Base-by-base conservation (phyloP, 2,113 vertebrate species). In the Phalacrocorax carbo region DNA sequence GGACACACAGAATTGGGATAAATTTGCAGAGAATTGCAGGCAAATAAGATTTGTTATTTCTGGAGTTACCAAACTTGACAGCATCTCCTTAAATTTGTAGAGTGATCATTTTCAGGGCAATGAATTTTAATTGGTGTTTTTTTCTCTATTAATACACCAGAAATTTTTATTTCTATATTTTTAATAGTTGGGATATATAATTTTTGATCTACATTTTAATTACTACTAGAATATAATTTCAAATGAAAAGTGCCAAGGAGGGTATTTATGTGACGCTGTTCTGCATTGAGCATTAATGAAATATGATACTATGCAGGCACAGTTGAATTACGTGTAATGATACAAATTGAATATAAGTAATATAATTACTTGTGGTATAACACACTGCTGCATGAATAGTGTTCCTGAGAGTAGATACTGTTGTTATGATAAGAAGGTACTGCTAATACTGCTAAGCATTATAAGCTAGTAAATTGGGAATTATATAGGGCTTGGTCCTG, bases 401-500 rank as follows among this genome's bases (percentile, higher is more conserved):
- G 65, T 94, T 95, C 78, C 96, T 96, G 98, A 96, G 94, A 96
- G 94, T 96, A 98, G 98, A 98, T 93, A 96, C 83, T 26, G 7
- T 86, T 86, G 95, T 91, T 96, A 87, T 93, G 94, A 96, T 95
- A 82, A 94, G 96, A 93, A 96, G 89, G 92, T 93, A 88, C 93
- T 62, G 94, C 94, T 97, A 97, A 96, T 76, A 95, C 96, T 96
- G 94, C 87, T 42, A 82, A 96, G 68, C 90, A 95, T 98, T 97
- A 96, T 86, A 94, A 92, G 80, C 83, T 97, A 97, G 97, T 97
- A 97, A 97, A 97, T 96, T 95, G 90, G 61, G 95, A 96, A 96
- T 96, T 95, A 96, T 55, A 29, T 88, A 23, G 62, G 64, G 29
- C 69, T 88, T 8, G 8, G 65, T 95, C 76, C 65, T 71, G 72